Evolutionary conservation across 2,888 invertebrate species (phyloP).

Genomic region (Abrostola tripartita): DNA sequence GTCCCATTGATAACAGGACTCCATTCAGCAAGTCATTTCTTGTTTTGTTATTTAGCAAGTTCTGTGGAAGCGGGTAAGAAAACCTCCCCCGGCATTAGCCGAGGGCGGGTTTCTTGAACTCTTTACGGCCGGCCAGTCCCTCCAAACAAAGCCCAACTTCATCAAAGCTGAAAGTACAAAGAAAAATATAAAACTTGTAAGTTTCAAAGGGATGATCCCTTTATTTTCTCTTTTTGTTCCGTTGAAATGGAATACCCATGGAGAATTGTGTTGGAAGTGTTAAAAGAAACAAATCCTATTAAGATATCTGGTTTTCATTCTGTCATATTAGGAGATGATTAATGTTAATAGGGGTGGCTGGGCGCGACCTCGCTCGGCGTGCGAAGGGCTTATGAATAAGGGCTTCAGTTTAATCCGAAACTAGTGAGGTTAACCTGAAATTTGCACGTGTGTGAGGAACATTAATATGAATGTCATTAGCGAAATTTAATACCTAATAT

Average conservation of each 20-base stretch:
- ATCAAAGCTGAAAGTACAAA: slow-evolving; percentile 78
- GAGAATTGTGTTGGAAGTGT: slow-evolving; percentile 69
- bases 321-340: slow-evolving; percentile 28
- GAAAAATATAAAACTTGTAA: slow-evolving; percentile 81
- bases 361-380: not conserved
- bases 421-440: slow-evolving; percentile 5
- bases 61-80: slow-evolving; percentile 38
- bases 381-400: slow-evolving; percentile 1
- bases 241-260: slow-evolving; percentile 69
- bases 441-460: slow-evolving; percentile 1
- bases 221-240: slow-evolving; percentile 74
- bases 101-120: slow-evolving; percentile 64
- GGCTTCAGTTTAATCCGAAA: slow-evolving; percentile 1
- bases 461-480: slow-evolving; percentile 1
- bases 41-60: slow-evolving; percentile 58
- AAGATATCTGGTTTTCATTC: slow-evolving; percentile 44
- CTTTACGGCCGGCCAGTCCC: slow-evolving; percentile 61
- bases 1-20: slow-evolving; percentile 48
- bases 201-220: slow-evolving; percentile 80
- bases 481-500: not conserved
- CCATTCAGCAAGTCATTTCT: slow-evolving; percentile 51
- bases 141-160: slow-evolving; percentile 78
- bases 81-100: slow-evolving; percentile 53
- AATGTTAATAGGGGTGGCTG: slow-evolving; percentile 30
- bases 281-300: slow-evolving; percentile 61